A percentile compares a stretch with the other conserved stretches of the same genome.
phyloP scores from a whole-genome alignment of 2,888 invertebrate species.

The Drosophila acutilabella region DNA sequence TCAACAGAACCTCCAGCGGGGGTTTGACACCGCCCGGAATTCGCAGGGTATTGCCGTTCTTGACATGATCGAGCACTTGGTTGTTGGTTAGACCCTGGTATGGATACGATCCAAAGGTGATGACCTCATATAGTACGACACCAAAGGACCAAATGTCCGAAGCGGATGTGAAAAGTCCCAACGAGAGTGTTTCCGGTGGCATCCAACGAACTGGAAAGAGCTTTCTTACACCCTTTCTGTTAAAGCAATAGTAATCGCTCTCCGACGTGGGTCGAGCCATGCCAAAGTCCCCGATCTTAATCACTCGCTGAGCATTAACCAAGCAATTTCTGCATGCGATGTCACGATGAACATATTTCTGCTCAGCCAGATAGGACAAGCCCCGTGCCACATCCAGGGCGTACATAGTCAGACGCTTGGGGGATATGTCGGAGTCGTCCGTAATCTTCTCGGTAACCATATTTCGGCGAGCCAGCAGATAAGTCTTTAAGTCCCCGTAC shows the following conservation, averaged over 20 bases:
- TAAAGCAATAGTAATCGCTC: constrained; percentile 95
- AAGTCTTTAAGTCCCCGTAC: constrained; percentile 96
- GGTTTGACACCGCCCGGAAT: constrained; percentile 92
- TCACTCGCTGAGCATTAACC: constrained; percentile 89
- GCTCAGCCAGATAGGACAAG: constrained; percentile 92
- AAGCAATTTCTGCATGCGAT: constrained; percentile 92
- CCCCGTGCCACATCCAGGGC: constrained; percentile 95
- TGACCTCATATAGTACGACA: constrained; percentile 93
- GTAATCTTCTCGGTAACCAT: constrained; percentile 88
- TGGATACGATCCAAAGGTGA: constrained; percentile 96
- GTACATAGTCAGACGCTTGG: constrained; percentile 92
- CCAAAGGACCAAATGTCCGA: constrained; percentile 97
- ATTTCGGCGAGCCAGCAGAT: constrained; percentile 93
- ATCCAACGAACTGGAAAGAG: constrained; percentile 95
- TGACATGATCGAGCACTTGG: constrained; percentile 93
- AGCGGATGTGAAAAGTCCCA: constrained; percentile 93
- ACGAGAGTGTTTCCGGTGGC: constrained; percentile 94
- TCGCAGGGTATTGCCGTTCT: constrained; percentile 89
- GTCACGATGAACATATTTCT: constrained; percentile 96
- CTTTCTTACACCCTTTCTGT: constrained; percentile 90
- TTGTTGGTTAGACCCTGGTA: constrained; percentile 94
- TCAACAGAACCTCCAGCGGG: constrained; percentile 92
- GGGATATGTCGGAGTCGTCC: constrained; percentile 91
- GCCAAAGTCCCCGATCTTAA: constrained; percentile 94
- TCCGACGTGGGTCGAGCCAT: constrained; percentile 96